phyloP scores from a whole-genome alignment of 2,888 invertebrate genomes.

The Dynastes grantii region DNA sequence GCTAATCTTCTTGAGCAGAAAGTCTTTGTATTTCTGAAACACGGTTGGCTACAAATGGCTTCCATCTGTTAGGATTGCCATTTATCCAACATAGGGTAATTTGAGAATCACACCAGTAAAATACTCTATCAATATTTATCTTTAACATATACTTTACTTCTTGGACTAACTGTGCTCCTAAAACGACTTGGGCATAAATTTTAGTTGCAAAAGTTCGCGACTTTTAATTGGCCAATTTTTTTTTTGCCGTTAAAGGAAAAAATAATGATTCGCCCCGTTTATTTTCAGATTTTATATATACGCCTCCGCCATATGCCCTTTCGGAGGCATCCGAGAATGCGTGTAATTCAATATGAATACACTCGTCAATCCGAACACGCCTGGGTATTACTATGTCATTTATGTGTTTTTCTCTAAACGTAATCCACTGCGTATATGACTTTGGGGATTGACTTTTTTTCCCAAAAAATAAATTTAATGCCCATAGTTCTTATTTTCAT shows the following conservation, averaged over 20 bases:
- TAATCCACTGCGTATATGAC: no score
- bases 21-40: slow-evolving; percentile 56
- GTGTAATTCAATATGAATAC: no score
- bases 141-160: slow-evolving; percentile 33
- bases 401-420: no score
- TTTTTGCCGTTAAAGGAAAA: slow-evolving; percentile 52
- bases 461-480: no score
- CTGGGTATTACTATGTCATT: no score
- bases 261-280: background rate
- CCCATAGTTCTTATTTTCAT: no score
- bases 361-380: no score
- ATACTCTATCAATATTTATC: slow-evolving; percentile 49
- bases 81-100: slow-evolving; percentile 59
- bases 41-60: slow-evolving; percentile 59
- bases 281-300: slow-evolving; percentile 41
- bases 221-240: no score
- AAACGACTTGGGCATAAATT: no score
- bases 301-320: slow-evolving; percentile 53
- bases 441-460: no score
- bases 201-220: no score
- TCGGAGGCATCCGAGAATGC: slow-evolving; percentile 41
- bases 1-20: slow-evolving; percentile 53
- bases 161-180: slow-evolving; percentile 54
- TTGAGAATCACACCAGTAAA: slow-evolving; percentile 58
- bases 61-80: slow-evolving; percentile 54